Conservation (phyloP, 2,888 invertebrate genomes). For the Rhodophaea formosa region DNA sequence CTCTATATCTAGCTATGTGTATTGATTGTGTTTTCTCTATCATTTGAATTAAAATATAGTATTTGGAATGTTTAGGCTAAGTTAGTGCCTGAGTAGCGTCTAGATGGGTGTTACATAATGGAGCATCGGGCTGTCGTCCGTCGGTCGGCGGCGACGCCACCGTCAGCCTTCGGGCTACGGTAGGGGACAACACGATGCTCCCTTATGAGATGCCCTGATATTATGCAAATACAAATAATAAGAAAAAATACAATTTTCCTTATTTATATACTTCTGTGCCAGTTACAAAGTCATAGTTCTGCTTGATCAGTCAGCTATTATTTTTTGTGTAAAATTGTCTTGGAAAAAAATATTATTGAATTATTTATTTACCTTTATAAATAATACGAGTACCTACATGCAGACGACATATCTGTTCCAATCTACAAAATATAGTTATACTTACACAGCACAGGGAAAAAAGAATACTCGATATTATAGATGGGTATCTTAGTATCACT, state of each 20-base stretch:
- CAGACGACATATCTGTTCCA: too few relatives aligned
- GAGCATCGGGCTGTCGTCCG: conserved; percentile 39
- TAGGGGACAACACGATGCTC: conserved; percentile 35
- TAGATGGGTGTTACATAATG: conserved; percentile 52
- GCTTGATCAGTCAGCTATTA: background rate
- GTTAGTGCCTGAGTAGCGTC: conserved; percentile 38
- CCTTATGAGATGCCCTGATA: conserved; percentile 32
- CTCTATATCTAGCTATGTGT: conserved; percentile 17
- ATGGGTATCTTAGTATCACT: too few relatives aligned
- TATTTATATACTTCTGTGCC: background rate
- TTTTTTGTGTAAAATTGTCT: too few relatives aligned
- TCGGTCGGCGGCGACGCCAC: conserved; percentile 36
- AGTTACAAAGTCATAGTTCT: background rate
- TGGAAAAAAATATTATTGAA: too few relatives aligned
- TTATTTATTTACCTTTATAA: too few relatives aligned
- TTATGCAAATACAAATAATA: background rate
- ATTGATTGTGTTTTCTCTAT: background rate
- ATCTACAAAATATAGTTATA: too few relatives aligned
- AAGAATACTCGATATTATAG: too few relatives aligned
- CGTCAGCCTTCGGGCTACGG: conserved; percentile 30
- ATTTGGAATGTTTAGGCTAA: conserved; percentile 29
- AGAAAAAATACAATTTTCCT: background rate
- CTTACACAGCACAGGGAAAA: too few relatives aligned
- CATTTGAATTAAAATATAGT: background rate
- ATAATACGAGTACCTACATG: too few relatives aligned